Conservation (phyloP, 1,140 invertebrate genomes). For the Ostrea edulis region DNA sequence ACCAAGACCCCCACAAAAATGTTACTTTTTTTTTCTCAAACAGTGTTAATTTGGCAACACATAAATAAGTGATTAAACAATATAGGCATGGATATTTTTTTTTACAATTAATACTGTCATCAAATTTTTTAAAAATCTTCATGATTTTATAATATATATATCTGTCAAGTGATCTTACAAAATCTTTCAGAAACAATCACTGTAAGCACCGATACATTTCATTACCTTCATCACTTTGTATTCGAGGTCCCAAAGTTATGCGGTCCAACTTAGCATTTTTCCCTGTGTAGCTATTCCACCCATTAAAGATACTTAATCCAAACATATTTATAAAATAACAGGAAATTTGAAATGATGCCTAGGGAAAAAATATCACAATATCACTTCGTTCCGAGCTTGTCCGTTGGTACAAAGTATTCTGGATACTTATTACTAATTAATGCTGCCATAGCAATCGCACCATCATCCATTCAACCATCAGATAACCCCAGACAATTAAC, state of each 20-base stretch:
- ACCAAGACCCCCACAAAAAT: too few relatives aligned
- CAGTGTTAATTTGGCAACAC: not conserved
- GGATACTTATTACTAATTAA: slow-evolving; percentile 31
- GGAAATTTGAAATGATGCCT: not conserved
- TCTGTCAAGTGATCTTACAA: too few relatives aligned
- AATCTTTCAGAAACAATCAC: too few relatives aligned
- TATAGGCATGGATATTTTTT: not conserved
- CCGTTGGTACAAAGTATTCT: not conserved
- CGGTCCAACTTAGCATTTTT: slow-evolving; percentile 11
- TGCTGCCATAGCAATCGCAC: slow-evolving; percentile 18
- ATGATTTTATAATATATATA: too few relatives aligned
- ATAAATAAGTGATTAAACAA: not conserved
- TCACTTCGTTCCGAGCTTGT: not conserved
- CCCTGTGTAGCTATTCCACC: slow-evolving; percentile 12
- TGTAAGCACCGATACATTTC: not conserved
- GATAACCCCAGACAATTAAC: not conserved
- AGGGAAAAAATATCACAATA: not conserved
- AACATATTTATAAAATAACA: not conserved
- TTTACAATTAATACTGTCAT: not conserved
- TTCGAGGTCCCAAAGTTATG: not conserved
- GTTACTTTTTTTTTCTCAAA: too few relatives aligned
- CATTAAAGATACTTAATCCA: slow-evolving; percentile 28
- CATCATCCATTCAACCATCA: slow-evolving; percentile 15
- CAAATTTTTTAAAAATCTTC: too few relatives aligned
- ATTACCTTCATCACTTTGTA: slow-evolving; percentile 11